Conservation (phyloP, 2,888 invertebrate species). For the Euzetes globulus region DNA sequence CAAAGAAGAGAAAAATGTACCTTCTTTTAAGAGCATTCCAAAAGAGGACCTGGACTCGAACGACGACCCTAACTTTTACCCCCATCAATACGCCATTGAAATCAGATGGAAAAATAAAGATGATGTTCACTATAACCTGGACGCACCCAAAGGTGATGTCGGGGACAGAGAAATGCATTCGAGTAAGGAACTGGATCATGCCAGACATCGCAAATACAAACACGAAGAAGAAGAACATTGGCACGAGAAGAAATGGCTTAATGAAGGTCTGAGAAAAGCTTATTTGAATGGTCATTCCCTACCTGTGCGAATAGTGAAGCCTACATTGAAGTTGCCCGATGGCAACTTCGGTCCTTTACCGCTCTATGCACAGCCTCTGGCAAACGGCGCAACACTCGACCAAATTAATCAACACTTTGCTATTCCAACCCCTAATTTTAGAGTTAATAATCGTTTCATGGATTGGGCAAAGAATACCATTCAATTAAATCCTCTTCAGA, state of each 20-base stretch:
- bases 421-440: slow-evolving; percentile 30
- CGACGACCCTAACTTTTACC: slow-evolving; percentile 27
- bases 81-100: slow-evolving; percentile 34
- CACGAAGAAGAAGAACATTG: slow-evolving; percentile 36
- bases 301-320: background rate
- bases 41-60: background rate
- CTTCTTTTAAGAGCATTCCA: background rate
- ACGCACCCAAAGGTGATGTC: slow-evolving; percentile 9
- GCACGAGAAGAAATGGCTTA: slow-evolving; percentile 36
- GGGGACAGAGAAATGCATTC: background rate
- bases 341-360: slow-evolving; percentile 17
- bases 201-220: slow-evolving; percentile 23
- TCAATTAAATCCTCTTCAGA: background rate
- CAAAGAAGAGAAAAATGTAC: background rate
- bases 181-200: slow-evolving; percentile 25
- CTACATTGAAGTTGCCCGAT: background rate
- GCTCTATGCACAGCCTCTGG: slow-evolving; percentile 30
- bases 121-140: background rate
- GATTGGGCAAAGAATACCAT: slow-evolving; percentile 28
- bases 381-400: background rate
- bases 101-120: slow-evolving; percentile 22
- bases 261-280: background rate
- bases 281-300: slow-evolving; percentile 10
- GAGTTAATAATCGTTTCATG: slow-evolving; percentile 29
- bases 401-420: slow-evolving; percentile 32